Evolutionary conservation across 2,888 invertebrate genomes (phyloP), one percentile per base, ranked within the genome.

Genomic region (Peribatodes rhomboidaria): DNA sequence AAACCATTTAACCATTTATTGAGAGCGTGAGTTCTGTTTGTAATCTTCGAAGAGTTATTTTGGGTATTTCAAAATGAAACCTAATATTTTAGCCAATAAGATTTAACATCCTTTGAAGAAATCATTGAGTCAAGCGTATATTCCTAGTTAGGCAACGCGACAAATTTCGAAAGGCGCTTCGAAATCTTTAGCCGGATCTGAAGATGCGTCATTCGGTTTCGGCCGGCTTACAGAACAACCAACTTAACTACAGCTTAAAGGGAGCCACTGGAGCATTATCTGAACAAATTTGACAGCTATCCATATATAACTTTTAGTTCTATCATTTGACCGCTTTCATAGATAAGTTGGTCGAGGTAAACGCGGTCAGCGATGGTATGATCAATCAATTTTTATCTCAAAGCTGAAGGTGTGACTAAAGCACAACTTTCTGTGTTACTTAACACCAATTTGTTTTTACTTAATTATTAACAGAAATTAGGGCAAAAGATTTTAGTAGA

Each of bases 161-260:
- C 60, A 61, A 33, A 64, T 65, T 70, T 63, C 59, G 66, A 64
- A 70, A 65, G 65, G 44, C 33, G 14, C 44, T 13, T 41, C 37
- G 52, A 42, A 54, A 46, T 46, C 37, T 42, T 20, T 16, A 35
- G 16, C 60, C 70, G 70, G 70, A 71, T 61, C 16, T 27, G 8
- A 10, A 53, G 62, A 65, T 70, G 70, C 67, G 60, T 70, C 70
- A 70, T 56, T 39, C 14, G 9, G 10, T 59, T 67, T 68, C 33
- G 47, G 39, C 50, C 65, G 62, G 54, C 31, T 68, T 20, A 7
- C 11, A 54, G 1, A 18, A 4, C 18, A 44, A 64, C 35, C 13
- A 35, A 18, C 13, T 18, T 35, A 35, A 11, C 2, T 7, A 2
- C 2, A 47, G 18, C 35, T 50, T 18, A 20, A 8, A n/a, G 18